These are phyloP conservation scores for Alsophila aescularia DNA, from an alignment of 2,888 invertebrate species.

Conservation along the genomic window DNA sequence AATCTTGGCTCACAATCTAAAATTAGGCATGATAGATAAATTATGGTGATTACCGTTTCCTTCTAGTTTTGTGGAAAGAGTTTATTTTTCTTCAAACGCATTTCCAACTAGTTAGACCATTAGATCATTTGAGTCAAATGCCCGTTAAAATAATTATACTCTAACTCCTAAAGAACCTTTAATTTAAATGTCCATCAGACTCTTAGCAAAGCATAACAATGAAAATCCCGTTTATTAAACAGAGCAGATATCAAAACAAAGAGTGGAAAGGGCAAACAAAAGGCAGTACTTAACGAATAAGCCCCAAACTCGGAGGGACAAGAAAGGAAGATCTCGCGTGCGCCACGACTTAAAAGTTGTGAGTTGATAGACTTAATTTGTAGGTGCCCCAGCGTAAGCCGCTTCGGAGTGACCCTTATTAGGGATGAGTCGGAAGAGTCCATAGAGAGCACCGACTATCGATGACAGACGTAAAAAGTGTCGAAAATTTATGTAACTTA, in stretches of 20 bases:
- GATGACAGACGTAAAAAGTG: too few species aligned
- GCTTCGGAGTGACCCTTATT: constrained; percentile 73
- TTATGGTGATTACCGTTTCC: too few species aligned
- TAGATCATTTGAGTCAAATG: too few species aligned
- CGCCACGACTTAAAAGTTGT: constrained; percentile 81
- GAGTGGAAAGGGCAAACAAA: constrained; percentile 69
- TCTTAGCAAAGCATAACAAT: constrained; percentile 42
- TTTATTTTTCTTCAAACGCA: too few species aligned
- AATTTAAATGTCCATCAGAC: constrained; percentile 43
- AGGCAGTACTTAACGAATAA: constrained; percentile 79
- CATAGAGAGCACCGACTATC: constrained; percentile 52
- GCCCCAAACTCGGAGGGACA: constrained; percentile 74
- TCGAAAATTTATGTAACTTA: too few species aligned
- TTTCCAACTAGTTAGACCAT: too few species aligned
- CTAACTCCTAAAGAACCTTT: constrained; percentile 9
- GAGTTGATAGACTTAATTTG: constrained; percentile 83
- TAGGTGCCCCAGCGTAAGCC: constrained; percentile 74
- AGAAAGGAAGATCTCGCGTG: constrained; percentile 81
- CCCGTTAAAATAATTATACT: too few species aligned
- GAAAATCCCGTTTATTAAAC: constrained; percentile 63
- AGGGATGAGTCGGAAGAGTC: constrained; percentile 46
- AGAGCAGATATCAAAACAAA: constrained; percentile 69
- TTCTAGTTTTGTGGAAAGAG: too few species aligned
- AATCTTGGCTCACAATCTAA: too few species aligned
- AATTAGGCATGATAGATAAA: too few species aligned